Evolutionary conservation across 2,113 vertebrate genomes (phyloP), one percentile per base, ranked within the genome.

Genomic region (Brachypodius melanocephalos): DNA sequence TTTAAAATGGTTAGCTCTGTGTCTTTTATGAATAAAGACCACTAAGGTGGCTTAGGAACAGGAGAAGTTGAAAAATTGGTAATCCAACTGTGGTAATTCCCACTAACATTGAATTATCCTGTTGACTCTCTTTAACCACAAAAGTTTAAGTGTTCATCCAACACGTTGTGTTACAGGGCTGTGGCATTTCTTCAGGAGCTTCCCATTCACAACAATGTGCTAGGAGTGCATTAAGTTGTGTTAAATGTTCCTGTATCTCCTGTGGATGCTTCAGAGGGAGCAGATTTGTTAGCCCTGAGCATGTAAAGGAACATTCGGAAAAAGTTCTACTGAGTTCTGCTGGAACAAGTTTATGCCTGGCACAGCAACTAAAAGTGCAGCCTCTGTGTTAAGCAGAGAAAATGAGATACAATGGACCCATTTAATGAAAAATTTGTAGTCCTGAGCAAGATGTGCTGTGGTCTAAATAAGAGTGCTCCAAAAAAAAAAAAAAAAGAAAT

Each of bases 81-180:
- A 88, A 94, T 94, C 72, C 79, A 86, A 29, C 73, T 32, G 8
- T 66, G 84, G 59, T 84, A 78, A 91, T 93, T 93, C 84, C 25
- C 24, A 80, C 79, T 90, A 93, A 92, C 87, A 84, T 55, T 43
- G 74, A 94, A 95, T 96, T 93, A 93, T 46, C 14, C 1, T 92
- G 73, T 95, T 95, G 89, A 80, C 54, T 96, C 73, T 94, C 0
- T 3, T 72, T 93, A 88, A 94, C 93, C 48, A 4, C 66, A 38
- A 5, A 67, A 65, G 28, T 93, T 90, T 63, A 58, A 93, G 54
- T 1, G 1, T 91, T 90, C 42, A 42, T 36, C 72, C 67, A 71
- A 42, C 10, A n/a, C 0, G 5, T 58, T 66, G 31, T 26, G 17
- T 62, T 85, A 31, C 55, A 55, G 63, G 59, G n/a, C 14, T 90